These are phyloP conservation scores for Aptenodytes patagonicus DNA, from an alignment of 2,113 vertebrate species.

Conservation along the genomic window DNA sequence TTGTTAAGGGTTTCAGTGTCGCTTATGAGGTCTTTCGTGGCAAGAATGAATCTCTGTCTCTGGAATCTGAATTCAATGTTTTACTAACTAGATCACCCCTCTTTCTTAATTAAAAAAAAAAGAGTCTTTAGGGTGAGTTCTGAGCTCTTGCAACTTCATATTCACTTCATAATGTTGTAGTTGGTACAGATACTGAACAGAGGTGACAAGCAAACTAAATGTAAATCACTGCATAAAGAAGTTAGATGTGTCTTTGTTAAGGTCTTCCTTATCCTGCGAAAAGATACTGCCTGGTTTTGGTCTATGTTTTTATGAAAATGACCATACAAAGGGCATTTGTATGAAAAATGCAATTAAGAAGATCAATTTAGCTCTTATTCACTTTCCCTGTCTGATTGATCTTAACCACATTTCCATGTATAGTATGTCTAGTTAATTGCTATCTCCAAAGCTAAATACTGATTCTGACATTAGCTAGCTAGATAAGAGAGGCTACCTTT, in stretches of 20 bases:
- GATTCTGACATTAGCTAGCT: not conserved
- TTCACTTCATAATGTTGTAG: not conserved
- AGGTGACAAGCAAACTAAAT: not conserved
- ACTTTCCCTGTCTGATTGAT: not conserved
- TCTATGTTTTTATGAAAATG: not conserved
- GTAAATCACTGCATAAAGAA: not conserved
- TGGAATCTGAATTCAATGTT: not conserved
- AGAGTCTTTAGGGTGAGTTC: not conserved
- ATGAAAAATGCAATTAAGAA: not conserved
- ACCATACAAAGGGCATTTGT: not conserved
- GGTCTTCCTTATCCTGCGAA: not conserved
- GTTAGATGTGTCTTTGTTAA: not conserved
- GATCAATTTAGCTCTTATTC: not conserved
- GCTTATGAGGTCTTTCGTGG: not conserved
- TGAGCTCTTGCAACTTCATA: not conserved
- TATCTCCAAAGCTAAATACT: not conserved
- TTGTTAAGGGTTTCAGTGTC: not conserved
- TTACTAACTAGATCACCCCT: not conserved
- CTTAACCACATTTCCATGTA: not conserved
- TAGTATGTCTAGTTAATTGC: not conserved
- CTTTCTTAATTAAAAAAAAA: not conserved
- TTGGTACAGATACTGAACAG: not conserved
- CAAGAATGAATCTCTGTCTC: not conserved
- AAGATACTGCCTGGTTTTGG: not conserved
- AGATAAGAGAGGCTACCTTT: not conserved